A percentile compares a stretch with the other conserved stretches of the same genome.
These are phyloP conservation scores for Propithecus perrieri DNA, from an alignment of 2,797 vertebrate genomes.

Conservation along the genomic window DNA sequence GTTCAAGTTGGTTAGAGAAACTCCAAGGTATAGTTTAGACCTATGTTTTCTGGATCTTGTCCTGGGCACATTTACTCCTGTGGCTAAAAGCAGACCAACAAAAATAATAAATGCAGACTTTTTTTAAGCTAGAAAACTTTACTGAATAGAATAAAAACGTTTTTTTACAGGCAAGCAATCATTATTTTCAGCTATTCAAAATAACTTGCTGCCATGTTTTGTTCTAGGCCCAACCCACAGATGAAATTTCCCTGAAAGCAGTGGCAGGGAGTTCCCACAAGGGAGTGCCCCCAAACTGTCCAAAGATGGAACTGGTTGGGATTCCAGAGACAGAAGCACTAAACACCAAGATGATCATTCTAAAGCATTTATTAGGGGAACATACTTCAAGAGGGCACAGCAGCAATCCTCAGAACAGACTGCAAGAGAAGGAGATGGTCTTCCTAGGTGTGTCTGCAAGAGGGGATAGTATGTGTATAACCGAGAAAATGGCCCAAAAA, in stretches of 20 bases:
- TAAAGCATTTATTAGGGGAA: neutral
- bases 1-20: slow-evolving; percentile 7
- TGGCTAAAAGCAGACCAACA: neutral
- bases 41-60: neutral
- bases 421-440: neutral
- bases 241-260: too few relatives aligned
- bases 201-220: neutral
- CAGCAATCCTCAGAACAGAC: neutral
- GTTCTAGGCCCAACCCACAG: neutral
- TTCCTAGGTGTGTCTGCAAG: neutral
- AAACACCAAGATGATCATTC: neutral
- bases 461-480: neutral
- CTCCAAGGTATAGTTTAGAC: neutral
- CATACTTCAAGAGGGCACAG: neutral
- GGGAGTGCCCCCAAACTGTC: neutral
- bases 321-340: neutral
- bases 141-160: neutral
- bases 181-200: slow-evolving; percentile 6
- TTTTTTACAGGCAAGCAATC: neutral
- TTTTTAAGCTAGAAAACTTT: neutral
- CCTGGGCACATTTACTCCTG: neutral
- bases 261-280: neutral
- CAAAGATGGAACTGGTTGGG: neutral
- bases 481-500: too few relatives aligned
- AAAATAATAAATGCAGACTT: neutral